These are phyloP conservation scores for Suillia variegata DNA, from an alignment of 2,888 invertebrate genomes.

Conservation along the genomic window DNA sequence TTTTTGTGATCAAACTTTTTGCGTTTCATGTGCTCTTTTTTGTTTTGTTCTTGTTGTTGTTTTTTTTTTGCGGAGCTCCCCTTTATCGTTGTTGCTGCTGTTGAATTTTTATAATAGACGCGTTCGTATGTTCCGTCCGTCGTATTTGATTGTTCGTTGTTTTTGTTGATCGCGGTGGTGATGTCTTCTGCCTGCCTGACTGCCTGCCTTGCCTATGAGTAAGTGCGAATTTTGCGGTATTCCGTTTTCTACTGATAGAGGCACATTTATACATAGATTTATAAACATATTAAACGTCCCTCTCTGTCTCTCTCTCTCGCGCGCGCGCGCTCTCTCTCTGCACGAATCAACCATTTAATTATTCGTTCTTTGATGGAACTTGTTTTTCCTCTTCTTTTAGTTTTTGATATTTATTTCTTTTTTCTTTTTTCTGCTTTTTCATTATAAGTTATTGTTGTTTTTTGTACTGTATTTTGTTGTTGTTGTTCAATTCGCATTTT, in stretches of 20 bases:
- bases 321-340: constrained; percentile 30
- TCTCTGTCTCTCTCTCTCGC: constrained; percentile 17
- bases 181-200: too few species aligned
- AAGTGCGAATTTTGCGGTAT: constrained; percentile 46
- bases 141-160: too few species aligned
- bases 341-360: too few species aligned
- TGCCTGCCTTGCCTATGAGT: constrained; percentile 32
- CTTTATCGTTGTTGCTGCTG: constrained; percentile 1
- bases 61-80: constrained; percentile 7
- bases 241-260: constrained; percentile 31
- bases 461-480: constrained; percentile 16
- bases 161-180: too few species aligned
- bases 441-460: constrained; percentile 29
- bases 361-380: constrained; percentile 27
- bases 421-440: constrained; percentile 6
- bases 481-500: constrained; percentile 31
- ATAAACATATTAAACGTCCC: too few species aligned
- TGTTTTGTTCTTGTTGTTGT: constrained; percentile 10
- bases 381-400: too few species aligned
- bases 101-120: constrained; percentile 1
- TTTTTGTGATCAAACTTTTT: background rate
- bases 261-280: too few species aligned
- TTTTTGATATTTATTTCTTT: constrained; percentile 3
- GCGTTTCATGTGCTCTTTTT: constrained; percentile 17
- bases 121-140: too few species aligned